These are phyloP conservation scores for Psittacula cyanocephala DNA, from an alignment of 2,113 vertebrate genomes.

Conservation along the genomic window DNA sequence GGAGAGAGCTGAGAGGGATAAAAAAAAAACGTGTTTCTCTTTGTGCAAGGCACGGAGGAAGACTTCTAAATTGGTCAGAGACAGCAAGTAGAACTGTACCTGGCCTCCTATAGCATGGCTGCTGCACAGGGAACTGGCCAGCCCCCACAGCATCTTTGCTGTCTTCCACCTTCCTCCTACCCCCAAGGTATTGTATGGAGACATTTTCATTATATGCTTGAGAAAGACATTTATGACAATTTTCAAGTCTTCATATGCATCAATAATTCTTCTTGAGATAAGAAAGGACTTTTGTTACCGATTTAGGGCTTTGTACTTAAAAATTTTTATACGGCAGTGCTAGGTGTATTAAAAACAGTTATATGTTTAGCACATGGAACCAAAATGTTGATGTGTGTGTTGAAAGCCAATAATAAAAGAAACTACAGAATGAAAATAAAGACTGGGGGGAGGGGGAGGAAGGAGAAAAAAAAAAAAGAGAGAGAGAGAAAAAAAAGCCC, in stretches of 20 bases:
- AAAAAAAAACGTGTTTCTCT: background rate
- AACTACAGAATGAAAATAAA: background rate
- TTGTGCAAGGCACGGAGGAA: background rate
- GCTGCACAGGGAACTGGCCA: background rate
- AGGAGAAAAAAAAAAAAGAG: background rate
- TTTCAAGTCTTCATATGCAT: background rate
- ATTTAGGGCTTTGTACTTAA: background rate
- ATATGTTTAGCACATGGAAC: background rate
- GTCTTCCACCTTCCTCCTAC: background rate
- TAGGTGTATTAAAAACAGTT: background rate
- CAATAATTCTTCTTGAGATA: background rate
- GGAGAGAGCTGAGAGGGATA: background rate
- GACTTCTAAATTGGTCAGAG: background rate
- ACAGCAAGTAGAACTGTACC: background rate
- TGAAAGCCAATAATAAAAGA: background rate
- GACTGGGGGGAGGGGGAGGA: background rate
- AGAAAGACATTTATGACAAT: background rate
- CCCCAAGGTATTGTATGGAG: background rate
- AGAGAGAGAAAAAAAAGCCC: background rate
- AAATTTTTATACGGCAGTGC: background rate
- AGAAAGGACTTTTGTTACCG: background rate
- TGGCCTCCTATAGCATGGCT: fast-evolving
- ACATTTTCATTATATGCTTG: background rate
- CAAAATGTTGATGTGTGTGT: background rate
- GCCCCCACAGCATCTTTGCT: background rate